Conservation (phyloP, 2,113 vertebrate genomes). For the Dromaius novaehollandiae region DNA sequence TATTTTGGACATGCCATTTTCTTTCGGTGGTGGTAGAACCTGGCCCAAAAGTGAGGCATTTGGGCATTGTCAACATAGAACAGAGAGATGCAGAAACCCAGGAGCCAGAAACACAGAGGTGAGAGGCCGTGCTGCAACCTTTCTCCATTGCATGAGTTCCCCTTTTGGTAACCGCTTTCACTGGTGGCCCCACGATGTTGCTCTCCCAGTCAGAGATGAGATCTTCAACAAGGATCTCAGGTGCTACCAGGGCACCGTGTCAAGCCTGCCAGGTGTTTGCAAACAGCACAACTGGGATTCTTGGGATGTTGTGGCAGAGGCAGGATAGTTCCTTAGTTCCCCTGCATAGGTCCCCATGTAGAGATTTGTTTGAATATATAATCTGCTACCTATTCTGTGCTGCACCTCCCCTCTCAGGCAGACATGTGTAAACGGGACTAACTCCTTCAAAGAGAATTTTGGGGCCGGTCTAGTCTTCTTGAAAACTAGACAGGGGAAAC, state of each 20-base stretch:
- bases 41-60: background rate
- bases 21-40: background rate
- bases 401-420: background rate
- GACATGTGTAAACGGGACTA: accelerated
- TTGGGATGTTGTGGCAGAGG: background rate
- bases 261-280: background rate
- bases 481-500: background rate
- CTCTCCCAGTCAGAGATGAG: background rate
- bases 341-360: background rate
- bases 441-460: background rate
- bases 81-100: background rate
- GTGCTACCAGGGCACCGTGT: background rate
- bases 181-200: background rate
- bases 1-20: background rate
- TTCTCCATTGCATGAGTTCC: background rate
- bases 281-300: background rate
- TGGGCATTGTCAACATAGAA: background rate
- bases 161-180: background rate
- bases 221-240: background rate
- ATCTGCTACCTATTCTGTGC: background rate
- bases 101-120: background rate
- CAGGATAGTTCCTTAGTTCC: background rate
- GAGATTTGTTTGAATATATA: background rate
- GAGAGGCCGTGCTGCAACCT: background rate
- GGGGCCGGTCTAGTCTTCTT: background rate